phyloP scores from a whole-genome alignment of 2,113 vertebrate species.

The Saguinus imperator region DNA sequence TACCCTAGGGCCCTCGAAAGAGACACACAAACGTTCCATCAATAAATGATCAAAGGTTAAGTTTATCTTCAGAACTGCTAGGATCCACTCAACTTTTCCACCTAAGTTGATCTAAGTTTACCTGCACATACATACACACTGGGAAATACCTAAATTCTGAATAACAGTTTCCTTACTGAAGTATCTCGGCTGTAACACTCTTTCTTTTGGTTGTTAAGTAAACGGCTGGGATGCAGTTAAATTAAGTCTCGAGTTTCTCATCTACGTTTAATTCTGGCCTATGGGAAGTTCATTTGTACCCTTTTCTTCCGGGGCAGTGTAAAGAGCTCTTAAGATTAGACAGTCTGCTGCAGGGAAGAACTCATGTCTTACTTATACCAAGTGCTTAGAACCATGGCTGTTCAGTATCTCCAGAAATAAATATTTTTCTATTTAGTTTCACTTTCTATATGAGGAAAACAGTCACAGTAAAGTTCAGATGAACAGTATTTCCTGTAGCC shows the following conservation, averaged over 20 bases:
- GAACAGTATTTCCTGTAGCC: not conserved
- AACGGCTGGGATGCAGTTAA: not conserved
- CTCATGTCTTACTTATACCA: not conserved
- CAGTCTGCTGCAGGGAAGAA: not conserved
- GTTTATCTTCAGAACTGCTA: conserved; percentile 33
- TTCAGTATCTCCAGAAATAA: conserved; percentile 16
- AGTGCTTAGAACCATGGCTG: not conserved
- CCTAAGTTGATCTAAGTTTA: not conserved
- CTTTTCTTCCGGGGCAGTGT: not conserved
- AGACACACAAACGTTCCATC: not conserved
- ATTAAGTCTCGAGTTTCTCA: conserved; percentile 16
- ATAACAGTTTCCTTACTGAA: conserved; percentile 13
- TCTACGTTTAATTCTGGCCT: not conserved
- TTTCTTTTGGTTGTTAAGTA: not conserved
- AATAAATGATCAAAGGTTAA: conserved; percentile 20
- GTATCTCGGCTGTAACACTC: not conserved
- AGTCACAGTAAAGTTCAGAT: not conserved
- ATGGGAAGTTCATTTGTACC: not conserved
- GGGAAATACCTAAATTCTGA: not conserved
- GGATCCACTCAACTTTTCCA: conserved; percentile 33
- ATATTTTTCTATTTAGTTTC: conserved; percentile 65
- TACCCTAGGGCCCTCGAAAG: not conserved
- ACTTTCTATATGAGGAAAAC: conserved; percentile 61
- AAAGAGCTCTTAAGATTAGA: not conserved
- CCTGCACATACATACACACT: not conserved